phyloP scores from a whole-genome alignment of 2,888 invertebrate genomes.

The Xestia ashworthii region DNA sequence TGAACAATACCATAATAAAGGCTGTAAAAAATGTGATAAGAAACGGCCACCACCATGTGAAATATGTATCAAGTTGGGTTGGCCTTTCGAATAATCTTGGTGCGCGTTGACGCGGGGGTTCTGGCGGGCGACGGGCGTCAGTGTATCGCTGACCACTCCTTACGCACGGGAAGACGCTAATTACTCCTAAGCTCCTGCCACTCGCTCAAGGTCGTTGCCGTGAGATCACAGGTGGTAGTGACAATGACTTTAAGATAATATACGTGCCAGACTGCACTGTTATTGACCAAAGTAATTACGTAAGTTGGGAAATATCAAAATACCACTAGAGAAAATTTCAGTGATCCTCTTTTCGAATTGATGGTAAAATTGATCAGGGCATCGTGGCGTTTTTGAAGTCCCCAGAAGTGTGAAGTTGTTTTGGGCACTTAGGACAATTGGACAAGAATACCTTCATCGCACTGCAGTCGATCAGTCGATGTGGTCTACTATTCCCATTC shows the following conservation, averaged over 20 bases:
- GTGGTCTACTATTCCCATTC: background rate
- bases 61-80: too few species aligned
- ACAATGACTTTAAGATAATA: background rate
- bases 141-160: too few species aligned
- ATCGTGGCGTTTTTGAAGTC: background rate
- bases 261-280: constrained; percentile 8
- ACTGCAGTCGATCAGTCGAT: background rate
- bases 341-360: background rate
- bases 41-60: too few species aligned
- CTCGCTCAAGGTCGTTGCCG: too few species aligned
- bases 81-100: too few species aligned
- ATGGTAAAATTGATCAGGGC: background rate
- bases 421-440: background rate
- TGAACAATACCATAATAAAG: too few species aligned
- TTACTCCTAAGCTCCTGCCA: too few species aligned
- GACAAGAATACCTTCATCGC: background rate
- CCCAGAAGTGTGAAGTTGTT: background rate
- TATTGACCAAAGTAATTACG: background rate
- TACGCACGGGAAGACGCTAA: too few species aligned
- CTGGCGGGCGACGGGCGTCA: too few species aligned
- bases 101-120: too few species aligned
- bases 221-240: background rate
- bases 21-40: too few species aligned
- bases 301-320: background rate
- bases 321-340: background rate